phyloP scores from a whole-genome alignment of 2,888 invertebrate species.

The Morpho deidamia region DNA sequence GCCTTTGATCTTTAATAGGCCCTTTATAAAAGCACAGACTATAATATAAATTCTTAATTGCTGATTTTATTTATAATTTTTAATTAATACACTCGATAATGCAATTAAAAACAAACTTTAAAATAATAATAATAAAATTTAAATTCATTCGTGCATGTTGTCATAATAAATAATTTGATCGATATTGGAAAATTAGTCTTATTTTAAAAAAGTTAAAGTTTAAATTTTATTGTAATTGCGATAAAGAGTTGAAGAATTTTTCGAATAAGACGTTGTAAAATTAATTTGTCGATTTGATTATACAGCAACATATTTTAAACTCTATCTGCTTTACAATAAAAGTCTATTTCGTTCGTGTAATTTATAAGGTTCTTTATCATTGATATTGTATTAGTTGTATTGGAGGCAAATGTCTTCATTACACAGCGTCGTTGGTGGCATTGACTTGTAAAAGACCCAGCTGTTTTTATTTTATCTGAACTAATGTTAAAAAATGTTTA shows the following conservation, averaged over 20 bases:
- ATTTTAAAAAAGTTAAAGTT: not conserved
- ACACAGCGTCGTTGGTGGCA: slow-evolving; percentile 56
- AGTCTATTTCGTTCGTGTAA: slow-evolving; percentile 19
- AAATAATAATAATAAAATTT: slow-evolving; percentile 1
- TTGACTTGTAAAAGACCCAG: slow-evolving; percentile 24
- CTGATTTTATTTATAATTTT: slow-evolving; percentile 25
- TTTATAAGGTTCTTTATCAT: slow-evolving; percentile 38
- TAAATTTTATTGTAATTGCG: not conserved
- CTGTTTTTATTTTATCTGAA: slow-evolving; percentile 9
- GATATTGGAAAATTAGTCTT: not conserved
- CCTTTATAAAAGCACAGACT: slow-evolving; percentile 17
- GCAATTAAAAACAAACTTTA: slow-evolving; percentile 11
- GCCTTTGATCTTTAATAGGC: slow-evolving; percentile 28
- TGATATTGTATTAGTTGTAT: slow-evolving; percentile 46
- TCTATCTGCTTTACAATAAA: slow-evolving; percentile 5
- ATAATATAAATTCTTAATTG: slow-evolving; percentile 24
- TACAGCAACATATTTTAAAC: slow-evolving; percentile 11
- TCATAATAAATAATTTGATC: not conserved
- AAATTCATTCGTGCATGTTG: not conserved
- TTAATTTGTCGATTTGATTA: slow-evolving; percentile 14
- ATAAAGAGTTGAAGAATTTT: slow-evolving; percentile 12
- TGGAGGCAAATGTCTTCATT: slow-evolving; percentile 64
- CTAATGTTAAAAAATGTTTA: not conserved
- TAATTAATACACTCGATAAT: slow-evolving; percentile 22
- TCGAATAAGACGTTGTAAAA: slow-evolving; percentile 27